These are phyloP conservation scores for Calameuta idolon DNA, from an alignment of 2,888 invertebrate genomes.

Conservation along the genomic window DNA sequence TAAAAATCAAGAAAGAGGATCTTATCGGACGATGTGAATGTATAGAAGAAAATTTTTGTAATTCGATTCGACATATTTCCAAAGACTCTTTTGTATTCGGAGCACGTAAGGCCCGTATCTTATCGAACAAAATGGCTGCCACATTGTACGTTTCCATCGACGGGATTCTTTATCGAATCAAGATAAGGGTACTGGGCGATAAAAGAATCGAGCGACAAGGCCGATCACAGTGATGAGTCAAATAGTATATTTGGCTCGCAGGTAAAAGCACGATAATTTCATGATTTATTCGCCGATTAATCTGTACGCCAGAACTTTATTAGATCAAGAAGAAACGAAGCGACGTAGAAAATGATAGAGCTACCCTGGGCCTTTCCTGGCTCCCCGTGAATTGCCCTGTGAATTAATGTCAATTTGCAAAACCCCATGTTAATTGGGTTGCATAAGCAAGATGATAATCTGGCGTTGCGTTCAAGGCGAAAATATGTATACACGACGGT, in stretches of 20 bases:
- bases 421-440: conserved; percentile 48
- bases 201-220: background rate
- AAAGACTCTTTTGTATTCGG: background rate
- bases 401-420: conserved; percentile 41
- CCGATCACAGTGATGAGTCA: background rate
- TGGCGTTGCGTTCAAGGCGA: conserved; percentile 29
- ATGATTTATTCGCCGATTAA: background rate
- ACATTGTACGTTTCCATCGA: background rate
- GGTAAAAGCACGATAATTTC: background rate
- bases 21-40: background rate
- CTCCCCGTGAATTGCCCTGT: background rate
- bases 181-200: background rate
- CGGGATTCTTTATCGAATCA: background rate
- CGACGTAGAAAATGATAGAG: background rate
- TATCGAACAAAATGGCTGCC: background rate
- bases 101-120: background rate
- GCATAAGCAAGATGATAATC: conserved; percentile 50
- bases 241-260: background rate
- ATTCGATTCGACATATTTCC: background rate
- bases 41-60: background rate
- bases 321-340: background rate
- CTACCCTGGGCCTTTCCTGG: too few species aligned
- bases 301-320: background rate
- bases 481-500: background rate
- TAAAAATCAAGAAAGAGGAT: background rate